Evolutionary conservation across 1,140 invertebrate species (phyloP), one percentile per base, ranked within the genome.

Genomic region (Conopomorpha cramerella): DNA sequence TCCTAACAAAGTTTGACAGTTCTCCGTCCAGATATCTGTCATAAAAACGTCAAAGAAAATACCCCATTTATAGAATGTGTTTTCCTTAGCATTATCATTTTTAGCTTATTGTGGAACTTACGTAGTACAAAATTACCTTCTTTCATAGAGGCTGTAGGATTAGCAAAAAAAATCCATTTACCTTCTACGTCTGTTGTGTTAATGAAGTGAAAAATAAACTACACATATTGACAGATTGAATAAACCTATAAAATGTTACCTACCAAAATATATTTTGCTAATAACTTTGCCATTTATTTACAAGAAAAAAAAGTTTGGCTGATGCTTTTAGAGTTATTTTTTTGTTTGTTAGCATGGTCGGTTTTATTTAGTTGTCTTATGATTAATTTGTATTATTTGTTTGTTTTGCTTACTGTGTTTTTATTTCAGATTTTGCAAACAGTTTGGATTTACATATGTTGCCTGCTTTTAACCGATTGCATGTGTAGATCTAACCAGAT

Each of bases 401-500:
- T 36, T 30, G 38, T 46, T 43, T 51, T 36, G 46, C 14, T 8
- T 14, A 30, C 40, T 41, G 46, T 46, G 53, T 56, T 50, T 60
- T 51, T 36, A 55, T 72, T 72, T 61, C 65, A 68, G 63, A 65
- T 45, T 59, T 48, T 57, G 25, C 28, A 36, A 48, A 58, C 51
- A 16, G 48, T 53, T 57, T 64, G 51, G 40, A 45, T 52, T 59
- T 48, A 39, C 55, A 53, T 60, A 41, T 49, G 51, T 66, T 39
- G 51, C 56, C 66, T 67, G 59, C 62, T 65, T 70, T 55, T 61
- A 42, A 55, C 51, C 68, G 68, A 55, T 67, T 73, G 68, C 68
- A 73, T 73, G 68, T 46, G 48, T 57, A 42, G 28, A 46, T 49
- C 49, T 41, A 39, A 34, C 39, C 45, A 29, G 34, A 33, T 14